Conservation (phyloP, 2,113 vertebrate genomes). For the Ginglymostoma cirratum region DNA sequence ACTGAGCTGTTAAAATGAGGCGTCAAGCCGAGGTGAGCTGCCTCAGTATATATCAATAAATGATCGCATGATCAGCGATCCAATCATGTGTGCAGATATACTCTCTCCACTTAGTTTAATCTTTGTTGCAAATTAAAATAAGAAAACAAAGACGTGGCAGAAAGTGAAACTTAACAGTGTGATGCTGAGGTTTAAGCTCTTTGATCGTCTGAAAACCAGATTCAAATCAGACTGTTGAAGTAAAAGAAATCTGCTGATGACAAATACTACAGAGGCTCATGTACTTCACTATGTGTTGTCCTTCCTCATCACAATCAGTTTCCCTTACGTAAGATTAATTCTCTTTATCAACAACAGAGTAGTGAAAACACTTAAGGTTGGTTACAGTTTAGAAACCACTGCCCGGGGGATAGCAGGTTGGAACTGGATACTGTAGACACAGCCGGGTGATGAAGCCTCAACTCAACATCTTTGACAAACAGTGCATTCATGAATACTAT, state of each 20-base stretch:
- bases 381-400: not conserved
- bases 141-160: not conserved
- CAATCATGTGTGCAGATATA: not conserved
- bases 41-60: not conserved
- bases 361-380: not conserved
- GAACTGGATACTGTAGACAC: not conserved
- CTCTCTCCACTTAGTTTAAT: not conserved
- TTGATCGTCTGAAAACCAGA: not conserved
- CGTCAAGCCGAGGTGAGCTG: not conserved
- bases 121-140: not conserved
- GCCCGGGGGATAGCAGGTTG: not conserved
- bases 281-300: not conserved
- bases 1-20: not conserved
- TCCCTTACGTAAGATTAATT: not conserved
- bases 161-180: not conserved
- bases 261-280: not conserved
- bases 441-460: not conserved
- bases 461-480: not conserved
- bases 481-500: conserved; percentile 6
- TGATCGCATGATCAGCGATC: not conserved
- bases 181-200: not conserved
- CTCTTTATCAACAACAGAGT: not conserved
- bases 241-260: not conserved
- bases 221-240: not conserved
- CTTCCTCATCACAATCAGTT: not conserved